A percentile compares a stretch with the other conserved stretches of the same genome.
Conservation (phyloP, 1,140 invertebrate species). For the Venturia canescens region DNA sequence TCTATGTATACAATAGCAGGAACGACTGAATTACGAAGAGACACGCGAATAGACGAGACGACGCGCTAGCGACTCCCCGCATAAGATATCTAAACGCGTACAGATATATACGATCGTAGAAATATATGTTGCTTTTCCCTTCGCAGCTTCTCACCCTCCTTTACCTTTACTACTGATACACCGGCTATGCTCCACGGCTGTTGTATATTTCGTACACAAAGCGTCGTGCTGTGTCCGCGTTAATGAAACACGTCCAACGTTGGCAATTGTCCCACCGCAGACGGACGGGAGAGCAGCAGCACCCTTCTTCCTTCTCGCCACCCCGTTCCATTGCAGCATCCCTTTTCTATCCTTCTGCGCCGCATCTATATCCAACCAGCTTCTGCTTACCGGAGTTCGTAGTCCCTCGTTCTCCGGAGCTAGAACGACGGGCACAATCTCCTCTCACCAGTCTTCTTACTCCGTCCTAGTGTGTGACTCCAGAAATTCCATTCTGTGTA, state of each 20-base stretch:
- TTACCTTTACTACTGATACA: conserved; percentile 8
- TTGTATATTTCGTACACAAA: conserved; percentile 36
- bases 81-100: background rate
- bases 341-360: background rate
- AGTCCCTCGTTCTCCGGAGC: background rate
- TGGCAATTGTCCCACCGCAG: conserved; percentile 46
- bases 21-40: conserved; percentile 39
- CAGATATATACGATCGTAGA: background rate
- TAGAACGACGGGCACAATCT: background rate
- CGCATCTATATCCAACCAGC: background rate
- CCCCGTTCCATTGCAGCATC: background rate
- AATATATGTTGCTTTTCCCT: background rate
- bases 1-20: background rate
- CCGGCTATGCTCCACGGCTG: background rate
- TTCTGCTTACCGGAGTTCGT: background rate
- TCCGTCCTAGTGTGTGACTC: conserved; percentile 32
- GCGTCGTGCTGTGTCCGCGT: conserved; percentile 43
- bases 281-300: conserved; percentile 10
- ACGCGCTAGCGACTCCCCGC: conserved; percentile 13
- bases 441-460: conserved; percentile 30
- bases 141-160: background rate
- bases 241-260: conserved; percentile 50
- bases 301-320: background rate
- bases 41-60: conserved; percentile 17
- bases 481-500: conserved; percentile 25